phyloP scores from a whole-genome alignment of 1,140 invertebrate species.

The Lordiphosa collinella region DNA sequence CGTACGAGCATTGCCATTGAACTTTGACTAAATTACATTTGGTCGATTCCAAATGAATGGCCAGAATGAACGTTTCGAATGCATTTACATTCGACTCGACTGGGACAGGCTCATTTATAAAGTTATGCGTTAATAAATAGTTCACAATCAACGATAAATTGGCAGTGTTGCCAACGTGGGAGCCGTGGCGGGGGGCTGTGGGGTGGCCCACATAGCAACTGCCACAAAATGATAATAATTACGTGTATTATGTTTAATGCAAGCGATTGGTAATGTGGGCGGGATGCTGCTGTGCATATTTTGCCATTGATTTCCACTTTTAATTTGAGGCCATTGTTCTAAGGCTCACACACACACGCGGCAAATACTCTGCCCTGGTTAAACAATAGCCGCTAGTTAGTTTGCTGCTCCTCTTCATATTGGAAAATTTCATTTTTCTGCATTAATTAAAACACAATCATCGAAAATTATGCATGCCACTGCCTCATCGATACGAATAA shows the following conservation, averaged over 20 bases:
- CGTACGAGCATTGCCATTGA: slow-evolving; percentile 9
- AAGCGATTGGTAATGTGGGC: not conserved
- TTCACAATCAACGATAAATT: slow-evolving; percentile 72
- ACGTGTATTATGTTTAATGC: slow-evolving; percentile 73
- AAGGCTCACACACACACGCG: slow-evolving; percentile 33
- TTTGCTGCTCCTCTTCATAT: slow-evolving; percentile 42
- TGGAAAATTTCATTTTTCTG: slow-evolving; percentile 35
- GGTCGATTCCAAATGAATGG: slow-evolving; percentile 33
- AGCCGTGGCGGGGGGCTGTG: not conserved
- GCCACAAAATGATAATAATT: slow-evolving; percentile 73
- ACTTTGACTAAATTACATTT: slow-evolving; percentile 54
- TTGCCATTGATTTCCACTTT: slow-evolving; percentile 66
- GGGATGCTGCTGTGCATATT: slow-evolving; percentile 32
- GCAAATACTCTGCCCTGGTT: slow-evolving; percentile 17
- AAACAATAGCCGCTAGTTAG: slow-evolving; percentile 71
- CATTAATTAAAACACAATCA: slow-evolving; percentile 75
- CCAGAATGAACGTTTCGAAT: not conserved
- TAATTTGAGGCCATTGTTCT: slow-evolving; percentile 74
- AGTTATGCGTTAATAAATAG: slow-evolving; percentile 74
- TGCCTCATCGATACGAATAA: slow-evolving; percentile 38
- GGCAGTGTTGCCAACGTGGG: slow-evolving; percentile 40
- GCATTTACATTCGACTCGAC: slow-evolving; percentile 2
- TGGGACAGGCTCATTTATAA: slow-evolving; percentile 46
- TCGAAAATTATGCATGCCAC: slow-evolving; percentile 60
- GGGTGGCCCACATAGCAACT: slow-evolving; percentile 34